phyloP scores from a whole-genome alignment of 2,888 invertebrate species.

The Pediacus dermestoides region DNA sequence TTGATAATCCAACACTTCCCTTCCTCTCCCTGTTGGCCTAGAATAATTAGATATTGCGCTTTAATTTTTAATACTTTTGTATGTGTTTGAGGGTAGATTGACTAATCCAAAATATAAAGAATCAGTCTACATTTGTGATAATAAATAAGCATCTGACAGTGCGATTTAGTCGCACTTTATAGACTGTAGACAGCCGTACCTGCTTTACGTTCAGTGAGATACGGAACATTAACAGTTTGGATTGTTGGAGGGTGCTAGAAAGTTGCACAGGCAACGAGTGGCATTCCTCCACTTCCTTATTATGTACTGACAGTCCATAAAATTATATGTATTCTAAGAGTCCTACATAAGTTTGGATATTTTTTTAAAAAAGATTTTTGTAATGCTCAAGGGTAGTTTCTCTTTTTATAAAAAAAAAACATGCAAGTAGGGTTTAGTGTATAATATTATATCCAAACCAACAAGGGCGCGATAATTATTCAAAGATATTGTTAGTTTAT shows the following conservation, averaged over 20 bases:
- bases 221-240: constrained; percentile 36
- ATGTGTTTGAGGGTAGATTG: constrained; percentile 43
- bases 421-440: constrained; percentile 13
- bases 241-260: constrained; percentile 13
- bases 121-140: constrained; percentile 44
- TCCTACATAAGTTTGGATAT: constrained; percentile 48
- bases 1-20: too few species aligned
- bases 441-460: constrained; percentile 32
- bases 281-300: constrained; percentile 12
- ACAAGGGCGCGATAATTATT: constrained; percentile 31
- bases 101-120: too few species aligned
- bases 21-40: constrained; percentile 27
- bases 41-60: constrained; percentile 42
- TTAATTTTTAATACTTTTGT: constrained; percentile 49
- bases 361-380: constrained; percentile 45
- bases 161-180: constrained; percentile 38
- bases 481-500: too few species aligned
- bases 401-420: constrained; percentile 21
- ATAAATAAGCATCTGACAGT: constrained; percentile 43
- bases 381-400: constrained; percentile 46
- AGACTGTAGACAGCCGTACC: constrained; percentile 46
- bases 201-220: constrained; percentile 44
- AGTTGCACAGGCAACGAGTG: constrained; percentile 7
- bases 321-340: constrained; percentile 45
- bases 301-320: constrained; percentile 47